phyloP scores from a whole-genome alignment of 2,113 vertebrate genomes.

The Coptodon bakossiorum region DNA sequence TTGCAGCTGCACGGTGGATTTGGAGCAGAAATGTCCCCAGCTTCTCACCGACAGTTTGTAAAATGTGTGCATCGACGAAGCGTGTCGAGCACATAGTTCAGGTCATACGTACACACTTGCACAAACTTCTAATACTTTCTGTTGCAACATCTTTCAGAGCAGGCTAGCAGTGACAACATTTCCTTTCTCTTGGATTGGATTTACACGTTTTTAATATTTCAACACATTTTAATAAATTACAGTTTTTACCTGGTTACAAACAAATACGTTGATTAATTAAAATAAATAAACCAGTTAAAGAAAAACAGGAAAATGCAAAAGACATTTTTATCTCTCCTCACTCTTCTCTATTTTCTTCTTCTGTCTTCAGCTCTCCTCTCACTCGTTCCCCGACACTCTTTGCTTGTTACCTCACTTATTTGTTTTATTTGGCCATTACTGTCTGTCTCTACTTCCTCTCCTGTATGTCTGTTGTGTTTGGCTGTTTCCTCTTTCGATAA shows the following conservation, averaged over 20 bases:
- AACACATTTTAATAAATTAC: not conserved
- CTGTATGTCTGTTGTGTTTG: not conserved
- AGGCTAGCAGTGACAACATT: not conserved
- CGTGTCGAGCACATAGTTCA: not conserved
- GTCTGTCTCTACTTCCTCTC: not conserved
- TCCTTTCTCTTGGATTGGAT: not conserved
- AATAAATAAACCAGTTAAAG: not conserved
- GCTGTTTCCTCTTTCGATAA: not conserved
- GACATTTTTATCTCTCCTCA: not conserved
- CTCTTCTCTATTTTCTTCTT: not conserved
- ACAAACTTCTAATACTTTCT: not conserved
- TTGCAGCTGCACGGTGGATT: not conserved
- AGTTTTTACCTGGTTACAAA: not conserved
- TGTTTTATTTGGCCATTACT: not conserved
- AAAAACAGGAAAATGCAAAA: not conserved
- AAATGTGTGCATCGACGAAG: not conserved
- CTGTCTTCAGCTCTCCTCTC: not conserved
- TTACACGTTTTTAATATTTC: not conserved
- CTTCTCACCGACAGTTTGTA: not conserved
- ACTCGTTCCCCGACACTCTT: not conserved
- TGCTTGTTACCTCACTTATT: not conserved
- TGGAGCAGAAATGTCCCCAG: not conserved
- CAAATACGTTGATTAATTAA: not conserved
- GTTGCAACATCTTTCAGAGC: not conserved
- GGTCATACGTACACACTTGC: not conserved